Conservation (phyloP, 2,797 vertebrate species). For the Ispidina lecontei region DNA sequence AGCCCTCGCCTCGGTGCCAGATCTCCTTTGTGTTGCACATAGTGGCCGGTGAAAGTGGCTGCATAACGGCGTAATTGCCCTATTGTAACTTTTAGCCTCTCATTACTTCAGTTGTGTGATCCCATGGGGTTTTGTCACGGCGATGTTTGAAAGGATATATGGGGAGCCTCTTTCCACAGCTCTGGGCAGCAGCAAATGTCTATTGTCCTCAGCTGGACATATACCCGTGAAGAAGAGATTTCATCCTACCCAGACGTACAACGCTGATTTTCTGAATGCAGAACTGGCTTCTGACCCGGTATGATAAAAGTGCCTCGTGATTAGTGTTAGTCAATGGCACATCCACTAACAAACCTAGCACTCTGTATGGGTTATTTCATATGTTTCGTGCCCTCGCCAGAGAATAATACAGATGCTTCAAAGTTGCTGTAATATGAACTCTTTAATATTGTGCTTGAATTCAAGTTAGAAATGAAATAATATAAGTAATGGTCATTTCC, state of each 20-base stretch:
- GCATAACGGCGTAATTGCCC: not conserved
- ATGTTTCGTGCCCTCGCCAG: not conserved
- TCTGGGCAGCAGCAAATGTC: not conserved
- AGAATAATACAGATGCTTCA: slow-evolving; percentile 30
- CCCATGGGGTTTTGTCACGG: not conserved
- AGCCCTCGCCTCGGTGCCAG: not conserved
- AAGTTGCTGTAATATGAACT: not conserved
- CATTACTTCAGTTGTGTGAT: not conserved
- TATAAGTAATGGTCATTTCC: slow-evolving; percentile 14
- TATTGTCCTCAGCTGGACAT: slow-evolving; percentile 33
- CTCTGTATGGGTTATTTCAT: not conserved
- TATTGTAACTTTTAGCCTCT: not conserved
- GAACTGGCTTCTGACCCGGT: slow-evolving; percentile 23
- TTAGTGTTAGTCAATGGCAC: slow-evolving; percentile 20
- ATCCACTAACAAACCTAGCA: not conserved
- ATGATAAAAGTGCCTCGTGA: not conserved
- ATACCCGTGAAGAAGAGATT: not conserved
- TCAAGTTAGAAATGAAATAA: slow-evolving; percentile 1
- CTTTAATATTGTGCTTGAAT: not conserved
- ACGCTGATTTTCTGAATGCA: not conserved
- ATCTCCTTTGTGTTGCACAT: not conserved
- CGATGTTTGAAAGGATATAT: not conserved
- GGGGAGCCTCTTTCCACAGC: not conserved
- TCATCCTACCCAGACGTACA: not conserved
- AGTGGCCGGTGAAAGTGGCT: not conserved